Percentiles rank a stretch among this genome's conserved stretches.
These are phyloP conservation scores for Bettongia penicillata DNA, from an alignment of 2,113 vertebrate species.

Conservation along the genomic window DNA sequence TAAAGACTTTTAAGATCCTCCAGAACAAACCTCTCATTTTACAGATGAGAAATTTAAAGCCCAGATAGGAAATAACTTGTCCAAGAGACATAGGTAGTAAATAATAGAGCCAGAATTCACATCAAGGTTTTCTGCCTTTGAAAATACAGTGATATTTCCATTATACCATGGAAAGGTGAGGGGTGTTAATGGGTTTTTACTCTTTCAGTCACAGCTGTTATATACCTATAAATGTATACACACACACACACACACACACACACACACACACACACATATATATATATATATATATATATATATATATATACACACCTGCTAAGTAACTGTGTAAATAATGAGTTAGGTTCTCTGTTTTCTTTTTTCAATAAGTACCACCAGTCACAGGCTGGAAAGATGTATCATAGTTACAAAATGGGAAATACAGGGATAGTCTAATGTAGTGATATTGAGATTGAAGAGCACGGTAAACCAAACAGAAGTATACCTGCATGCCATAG, in stretches of 20 bases:
- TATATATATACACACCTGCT: no score
- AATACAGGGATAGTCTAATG: fast-evolving
- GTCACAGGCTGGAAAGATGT: fast-evolving
- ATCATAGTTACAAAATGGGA: background rate
- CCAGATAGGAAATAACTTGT: background rate
- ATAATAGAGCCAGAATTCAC: background rate
- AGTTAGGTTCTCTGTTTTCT: background rate
- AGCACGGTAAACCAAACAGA: background rate
- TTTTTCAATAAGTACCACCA: background rate
- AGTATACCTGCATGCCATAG: background rate
- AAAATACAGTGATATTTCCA: background rate
- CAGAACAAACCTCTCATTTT: background rate
- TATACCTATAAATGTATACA: background rate
- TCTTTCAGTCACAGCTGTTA: background rate
- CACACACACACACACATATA: no score
- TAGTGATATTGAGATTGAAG: background rate
- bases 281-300: background rate
- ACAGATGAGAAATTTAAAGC: background rate
- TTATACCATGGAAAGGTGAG: background rate
- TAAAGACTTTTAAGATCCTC: background rate
- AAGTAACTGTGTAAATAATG: background rate
- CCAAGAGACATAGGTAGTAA: background rate
- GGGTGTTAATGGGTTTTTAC: background rate
- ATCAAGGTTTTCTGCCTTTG: background rate
- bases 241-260: no score